Conservation (phyloP, 2,113 vertebrate genomes). For the Osmerus eperlanus region DNA sequence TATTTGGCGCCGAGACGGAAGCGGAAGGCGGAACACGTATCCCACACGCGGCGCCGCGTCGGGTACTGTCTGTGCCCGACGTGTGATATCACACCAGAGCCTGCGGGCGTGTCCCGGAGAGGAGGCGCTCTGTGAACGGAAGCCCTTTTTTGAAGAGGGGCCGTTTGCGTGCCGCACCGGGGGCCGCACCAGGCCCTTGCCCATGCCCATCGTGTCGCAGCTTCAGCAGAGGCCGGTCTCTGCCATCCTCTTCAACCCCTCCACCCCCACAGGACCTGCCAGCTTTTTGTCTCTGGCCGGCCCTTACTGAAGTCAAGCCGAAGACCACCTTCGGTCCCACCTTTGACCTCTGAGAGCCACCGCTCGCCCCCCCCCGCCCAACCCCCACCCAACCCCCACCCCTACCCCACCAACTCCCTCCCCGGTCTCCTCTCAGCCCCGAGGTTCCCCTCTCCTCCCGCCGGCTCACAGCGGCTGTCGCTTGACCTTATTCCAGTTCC, state of each 20-base stretch:
- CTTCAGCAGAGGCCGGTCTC: no score
- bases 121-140: background rate
- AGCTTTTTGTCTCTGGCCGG: no score
- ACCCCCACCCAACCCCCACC: background rate
- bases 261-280: no score
- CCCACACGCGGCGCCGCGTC: background rate
- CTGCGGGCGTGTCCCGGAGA: background rate
- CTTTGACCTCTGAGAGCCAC: background rate
- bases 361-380: background rate
- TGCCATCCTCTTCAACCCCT: no score
- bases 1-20: background rate
- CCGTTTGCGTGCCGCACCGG: background rate
- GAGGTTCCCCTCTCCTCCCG: no score
- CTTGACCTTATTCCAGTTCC: conserved; percentile 17
- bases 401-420: no score
- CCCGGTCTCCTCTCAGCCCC: no score
- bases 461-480: background rate
- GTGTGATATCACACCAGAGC: background rate
- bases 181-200: background rate
- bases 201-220: no score
- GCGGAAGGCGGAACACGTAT: background rate
- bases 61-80: background rate
- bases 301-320: no score
- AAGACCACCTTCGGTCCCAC: no score
- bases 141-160: conserved; percentile 25